Evolutionary conservation across 1,140 invertebrate species (phyloP).

Genomic region (Drosophila bifasciata): DNA sequence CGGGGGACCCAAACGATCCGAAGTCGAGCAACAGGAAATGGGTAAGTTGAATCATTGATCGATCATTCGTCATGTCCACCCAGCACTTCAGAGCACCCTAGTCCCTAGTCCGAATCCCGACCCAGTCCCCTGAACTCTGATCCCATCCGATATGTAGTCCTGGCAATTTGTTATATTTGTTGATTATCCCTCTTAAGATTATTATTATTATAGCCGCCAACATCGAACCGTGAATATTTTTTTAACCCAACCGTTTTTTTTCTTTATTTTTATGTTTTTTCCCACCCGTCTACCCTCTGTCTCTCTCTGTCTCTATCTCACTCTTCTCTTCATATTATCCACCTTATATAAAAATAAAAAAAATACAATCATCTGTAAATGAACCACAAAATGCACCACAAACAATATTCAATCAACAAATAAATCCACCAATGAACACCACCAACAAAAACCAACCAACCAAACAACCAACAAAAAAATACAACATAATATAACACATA

Average conservation of each 20-base stretch:
- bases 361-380: slow-evolving; percentile 32
- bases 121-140: too few relatives aligned
- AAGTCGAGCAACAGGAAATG: slow-evolving; percentile 75
- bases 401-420: slow-evolving; percentile 26
- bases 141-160: neutral
- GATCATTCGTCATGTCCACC: slow-evolving; percentile 10
- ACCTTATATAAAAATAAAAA: slow-evolving; percentile 27
- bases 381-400: slow-evolving; percentile 38
- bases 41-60: slow-evolving; percentile 60
- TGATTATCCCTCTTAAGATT: neutral
- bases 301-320: slow-evolving; percentile 5
- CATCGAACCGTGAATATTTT: slow-evolving; percentile 34
- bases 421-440: slow-evolving; percentile 33
- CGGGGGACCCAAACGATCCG: slow-evolving; percentile 29
- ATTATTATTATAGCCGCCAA: slow-evolving; percentile 1
- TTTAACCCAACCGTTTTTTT: slow-evolving; percentile 53
- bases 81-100: slow-evolving; percentile 32
- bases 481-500: slow-evolving; percentile 39
- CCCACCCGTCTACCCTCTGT: slow-evolving; percentile 15
- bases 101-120: too few relatives aligned
- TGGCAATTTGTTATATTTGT: slow-evolving; percentile 3
- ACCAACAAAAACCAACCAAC: slow-evolving; percentile 44
- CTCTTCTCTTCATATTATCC: slow-evolving; percentile 37
- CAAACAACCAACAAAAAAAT: slow-evolving; percentile 57
- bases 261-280: slow-evolving; percentile 52